Evolutionary conservation across 2,888 invertebrate genomes (phyloP).

Genomic region (Nyleta sp.): DNA sequence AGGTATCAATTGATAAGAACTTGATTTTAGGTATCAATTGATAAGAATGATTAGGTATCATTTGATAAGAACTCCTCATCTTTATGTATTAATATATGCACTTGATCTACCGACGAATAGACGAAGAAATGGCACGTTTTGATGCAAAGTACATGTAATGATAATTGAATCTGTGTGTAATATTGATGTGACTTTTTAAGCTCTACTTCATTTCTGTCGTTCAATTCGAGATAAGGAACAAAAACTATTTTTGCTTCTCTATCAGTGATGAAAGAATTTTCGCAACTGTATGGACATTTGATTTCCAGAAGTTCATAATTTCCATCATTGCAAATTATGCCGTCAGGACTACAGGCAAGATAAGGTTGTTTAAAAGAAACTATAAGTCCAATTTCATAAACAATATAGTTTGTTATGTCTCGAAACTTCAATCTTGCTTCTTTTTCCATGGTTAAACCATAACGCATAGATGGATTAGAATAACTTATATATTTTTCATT

Average conservation of each 20-base stretch:
- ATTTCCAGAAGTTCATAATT: slow-evolving; percentile 6
- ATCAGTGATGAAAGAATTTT: slow-evolving; percentile 3
- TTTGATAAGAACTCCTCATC: slow-evolving; percentile 36
- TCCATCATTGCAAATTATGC: neutral
- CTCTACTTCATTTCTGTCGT: slow-evolving; percentile 2
- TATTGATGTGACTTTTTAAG: slow-evolving; percentile 32
- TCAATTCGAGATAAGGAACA: slow-evolving; percentile 26
- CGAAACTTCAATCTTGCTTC: slow-evolving; percentile 4
- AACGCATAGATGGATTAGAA: neutral
- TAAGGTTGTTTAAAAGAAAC: slow-evolving; percentile 12
- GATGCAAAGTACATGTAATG: slow-evolving; percentile 39
- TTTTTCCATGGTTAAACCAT: slow-evolving; percentile 8
- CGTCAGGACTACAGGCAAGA: slow-evolving; percentile 23
- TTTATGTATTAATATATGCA: slow-evolving; percentile 20
- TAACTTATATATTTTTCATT: neutral
- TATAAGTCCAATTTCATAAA: slow-evolving; percentile 10
- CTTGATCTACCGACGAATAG: slow-evolving; percentile 19
- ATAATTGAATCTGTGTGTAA: slow-evolving; percentile 42
- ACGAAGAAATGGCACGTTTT: slow-evolving; percentile 42
- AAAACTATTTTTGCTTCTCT: neutral
- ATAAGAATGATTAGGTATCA: too few species aligned
- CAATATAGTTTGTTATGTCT: neutral
- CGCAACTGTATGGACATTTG: neutral
- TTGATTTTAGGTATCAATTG: too few species aligned
- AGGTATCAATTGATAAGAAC: too few species aligned